A percentile compares a stretch with the other conserved stretches of the same genome.
Conservation (phyloP, 2,113 vertebrate species). For the Eidolon helvum region DNA sequence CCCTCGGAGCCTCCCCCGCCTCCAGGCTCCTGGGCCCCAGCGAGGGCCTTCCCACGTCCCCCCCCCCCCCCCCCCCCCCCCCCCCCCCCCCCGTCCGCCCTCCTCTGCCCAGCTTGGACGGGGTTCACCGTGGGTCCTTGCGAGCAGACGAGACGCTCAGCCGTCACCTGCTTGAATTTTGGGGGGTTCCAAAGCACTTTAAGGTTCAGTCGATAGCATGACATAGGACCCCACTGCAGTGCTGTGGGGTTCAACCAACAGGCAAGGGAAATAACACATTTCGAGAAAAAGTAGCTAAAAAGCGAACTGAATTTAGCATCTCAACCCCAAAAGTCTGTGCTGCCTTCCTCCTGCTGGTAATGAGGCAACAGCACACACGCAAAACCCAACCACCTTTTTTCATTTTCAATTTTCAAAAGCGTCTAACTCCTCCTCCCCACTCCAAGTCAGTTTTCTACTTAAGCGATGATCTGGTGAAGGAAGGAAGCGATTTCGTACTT, state of each 20-base stretch:
- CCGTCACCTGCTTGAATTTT: background rate
- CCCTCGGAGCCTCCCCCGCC: accelerated
- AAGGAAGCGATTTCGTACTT: background rate
- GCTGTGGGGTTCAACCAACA: background rate
- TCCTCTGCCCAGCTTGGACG: background rate
- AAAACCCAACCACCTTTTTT: background rate
- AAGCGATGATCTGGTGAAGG: background rate
- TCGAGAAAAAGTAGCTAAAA: background rate
- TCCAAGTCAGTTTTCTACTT: background rate
- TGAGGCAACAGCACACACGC: background rate
- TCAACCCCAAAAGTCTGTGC: background rate
- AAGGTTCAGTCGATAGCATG: accelerated
- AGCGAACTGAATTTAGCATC: background rate
- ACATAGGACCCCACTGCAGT: background rate
- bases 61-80: accelerated
- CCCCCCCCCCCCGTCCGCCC: accelerated
- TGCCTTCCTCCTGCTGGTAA: background rate
- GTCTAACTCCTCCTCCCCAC: background rate
- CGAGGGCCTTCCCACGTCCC: accelerated
- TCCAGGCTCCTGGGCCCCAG: background rate
- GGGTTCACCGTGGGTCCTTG: background rate
- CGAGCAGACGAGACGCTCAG: background rate
- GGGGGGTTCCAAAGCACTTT: background rate
- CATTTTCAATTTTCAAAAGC: conserved; percentile 21
- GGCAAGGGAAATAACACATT: background rate